Percentiles rank a stretch among this genome's conserved stretches.
Evolutionary conservation across 2,888 invertebrate species (phyloP).

Genomic region (Aradus depressus): DNA sequence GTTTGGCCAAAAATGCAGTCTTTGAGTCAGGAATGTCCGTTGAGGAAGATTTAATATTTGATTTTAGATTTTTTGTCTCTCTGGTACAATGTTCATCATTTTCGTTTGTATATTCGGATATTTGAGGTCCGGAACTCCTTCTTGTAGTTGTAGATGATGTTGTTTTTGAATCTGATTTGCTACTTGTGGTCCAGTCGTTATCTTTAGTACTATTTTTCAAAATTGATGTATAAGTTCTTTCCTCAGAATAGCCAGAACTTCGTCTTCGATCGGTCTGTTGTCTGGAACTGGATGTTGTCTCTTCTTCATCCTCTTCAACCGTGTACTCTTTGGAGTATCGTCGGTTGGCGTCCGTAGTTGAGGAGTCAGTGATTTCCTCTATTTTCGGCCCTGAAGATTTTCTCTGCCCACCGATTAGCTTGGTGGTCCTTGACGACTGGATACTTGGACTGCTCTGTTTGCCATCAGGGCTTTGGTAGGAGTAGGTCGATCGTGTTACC

Average conservation of each 20-base stretch:
- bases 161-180: constrained; percentile 1
- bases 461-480: constrained; percentile 35
- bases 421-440: constrained; percentile 27
- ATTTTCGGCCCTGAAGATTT: constrained; percentile 29
- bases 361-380: constrained; percentile 25
- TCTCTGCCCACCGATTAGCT: constrained; percentile 27
- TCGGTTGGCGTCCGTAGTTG: constrained; percentile 1
- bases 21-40: constrained; percentile 5
- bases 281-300: no score
- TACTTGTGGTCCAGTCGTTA: neutral
- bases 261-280: constrained; percentile 13
- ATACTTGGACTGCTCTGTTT: constrained; percentile 25
- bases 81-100: constrained; percentile 2
- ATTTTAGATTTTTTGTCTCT: neutral
- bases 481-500: constrained; percentile 58
- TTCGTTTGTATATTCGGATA: constrained; percentile 8
- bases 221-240: constrained; percentile 21
- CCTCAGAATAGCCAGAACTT: constrained; percentile 20
- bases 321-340: constrained; percentile 23
- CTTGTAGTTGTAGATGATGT: neutral
- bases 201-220: constrained; percentile 16
- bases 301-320: constrained; percentile 20
- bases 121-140: constrained; percentile 3
- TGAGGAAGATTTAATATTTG: constrained; percentile 5
- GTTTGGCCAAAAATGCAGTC: constrained; percentile 1